A percentile compares a stretch with the other conserved stretches of the same genome.
Conservation (phyloP, 2,113 vertebrate genomes). For the Phylloscopus whistleri region DNA sequence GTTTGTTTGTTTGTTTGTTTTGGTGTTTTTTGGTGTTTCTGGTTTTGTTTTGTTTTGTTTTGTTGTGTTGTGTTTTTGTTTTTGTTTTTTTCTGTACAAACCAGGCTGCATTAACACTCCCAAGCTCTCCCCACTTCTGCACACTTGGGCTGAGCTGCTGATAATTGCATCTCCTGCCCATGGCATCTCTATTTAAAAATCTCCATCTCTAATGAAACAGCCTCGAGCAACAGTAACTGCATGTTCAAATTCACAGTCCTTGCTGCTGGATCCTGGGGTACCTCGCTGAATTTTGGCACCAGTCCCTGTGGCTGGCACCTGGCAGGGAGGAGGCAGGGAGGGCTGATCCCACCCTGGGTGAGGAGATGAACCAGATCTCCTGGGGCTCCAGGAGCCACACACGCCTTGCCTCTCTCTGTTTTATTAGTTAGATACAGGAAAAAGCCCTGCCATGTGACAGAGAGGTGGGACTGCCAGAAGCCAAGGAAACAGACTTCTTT, state of each 20-base stretch:
- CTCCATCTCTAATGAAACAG: background rate
- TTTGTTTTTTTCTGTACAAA: background rate
- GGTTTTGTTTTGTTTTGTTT: too few species aligned
- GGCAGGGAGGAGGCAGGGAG: background rate
- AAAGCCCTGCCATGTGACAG: background rate
- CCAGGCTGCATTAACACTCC: background rate
- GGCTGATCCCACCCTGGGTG: background rate
- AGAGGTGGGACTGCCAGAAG: background rate
- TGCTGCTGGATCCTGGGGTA: background rate
- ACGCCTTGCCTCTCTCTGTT: background rate
- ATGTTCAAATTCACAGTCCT: background rate
- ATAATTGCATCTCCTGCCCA: background rate
- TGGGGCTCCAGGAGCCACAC: background rate
- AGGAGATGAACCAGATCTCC: background rate
- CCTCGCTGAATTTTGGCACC: accelerated
- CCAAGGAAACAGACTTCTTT: background rate
- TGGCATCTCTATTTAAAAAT: background rate
- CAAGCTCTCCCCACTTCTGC: background rate
- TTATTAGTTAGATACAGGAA: background rate
- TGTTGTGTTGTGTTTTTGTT: too few species aligned
- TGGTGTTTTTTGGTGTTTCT: too few species aligned
- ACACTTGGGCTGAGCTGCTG: background rate
- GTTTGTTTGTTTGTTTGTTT: too few species aligned
- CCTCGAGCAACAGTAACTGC: background rate
- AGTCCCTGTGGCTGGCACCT: background rate